phyloP scores from a whole-genome alignment of 2,888 invertebrate genomes.

The Mycalesis mineus region DNA sequence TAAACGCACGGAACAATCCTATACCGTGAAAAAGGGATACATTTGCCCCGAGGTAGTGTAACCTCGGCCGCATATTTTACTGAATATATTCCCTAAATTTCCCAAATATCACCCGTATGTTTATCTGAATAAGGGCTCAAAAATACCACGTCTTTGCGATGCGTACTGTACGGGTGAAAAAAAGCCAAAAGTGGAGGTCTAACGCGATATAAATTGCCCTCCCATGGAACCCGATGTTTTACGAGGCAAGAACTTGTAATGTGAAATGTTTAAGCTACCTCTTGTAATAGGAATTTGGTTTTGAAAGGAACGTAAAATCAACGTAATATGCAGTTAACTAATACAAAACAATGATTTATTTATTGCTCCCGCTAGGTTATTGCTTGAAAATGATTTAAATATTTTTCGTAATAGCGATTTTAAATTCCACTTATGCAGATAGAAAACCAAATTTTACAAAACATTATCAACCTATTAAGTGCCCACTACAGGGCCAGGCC shows the following conservation, averaged over 20 bases:
- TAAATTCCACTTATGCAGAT: too few species aligned
- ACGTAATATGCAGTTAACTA: background rate
- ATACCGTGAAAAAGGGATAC: slow-evolving; percentile 38
- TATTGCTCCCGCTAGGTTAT: too few species aligned
- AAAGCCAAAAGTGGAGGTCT: slow-evolving; percentile 36
- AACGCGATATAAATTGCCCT: slow-evolving; percentile 51
- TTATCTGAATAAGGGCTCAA: slow-evolving; percentile 2
- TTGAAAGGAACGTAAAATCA: background rate
- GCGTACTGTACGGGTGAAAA: slow-evolving; percentile 23
- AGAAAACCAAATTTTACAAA: too few species aligned
- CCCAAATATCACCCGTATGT: slow-evolving; percentile 9
- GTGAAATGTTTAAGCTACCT: slow-evolving; percentile 20
- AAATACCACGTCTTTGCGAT: slow-evolving; percentile 3
- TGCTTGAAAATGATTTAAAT: too few species aligned
- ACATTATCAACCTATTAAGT: too few species aligned
- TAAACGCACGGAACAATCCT: slow-evolving; percentile 29
- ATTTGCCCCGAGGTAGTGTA: slow-evolving; percentile 30
- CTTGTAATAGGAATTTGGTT: slow-evolving; percentile 6
- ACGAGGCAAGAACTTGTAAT: slow-evolving; percentile 37
- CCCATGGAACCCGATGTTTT: slow-evolving; percentile 33
- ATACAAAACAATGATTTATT: too few species aligned
- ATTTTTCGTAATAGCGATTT: too few species aligned
- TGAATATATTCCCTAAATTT: slow-evolving; percentile 5
- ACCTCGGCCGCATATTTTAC: slow-evolving; percentile 20
- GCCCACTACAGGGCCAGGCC: too few species aligned